phyloP scores from a whole-genome alignment of 2,888 invertebrate genomes.

The Phymatocera aterrima region DNA sequence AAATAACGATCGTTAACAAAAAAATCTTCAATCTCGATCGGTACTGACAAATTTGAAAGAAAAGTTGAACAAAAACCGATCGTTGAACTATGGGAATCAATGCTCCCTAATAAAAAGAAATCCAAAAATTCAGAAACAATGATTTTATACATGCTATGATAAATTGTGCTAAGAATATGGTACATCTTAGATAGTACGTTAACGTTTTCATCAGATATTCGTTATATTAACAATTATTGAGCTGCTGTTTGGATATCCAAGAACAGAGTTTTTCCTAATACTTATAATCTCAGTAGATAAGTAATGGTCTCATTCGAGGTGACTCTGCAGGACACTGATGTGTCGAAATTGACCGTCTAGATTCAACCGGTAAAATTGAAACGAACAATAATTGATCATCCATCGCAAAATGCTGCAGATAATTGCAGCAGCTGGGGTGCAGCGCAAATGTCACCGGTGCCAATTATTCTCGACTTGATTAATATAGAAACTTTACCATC shows the following conservation, averaged over 20 bases:
- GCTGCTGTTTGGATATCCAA: not conserved
- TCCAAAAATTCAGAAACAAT: too few relatives aligned
- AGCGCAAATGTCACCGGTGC: not conserved
- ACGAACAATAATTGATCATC: not conserved
- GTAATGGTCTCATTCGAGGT: not conserved
- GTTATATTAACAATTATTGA: not conserved
- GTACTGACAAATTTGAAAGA: not conserved
- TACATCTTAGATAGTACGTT: too few relatives aligned
- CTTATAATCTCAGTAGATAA: too few relatives aligned
- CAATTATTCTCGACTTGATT: not conserved
- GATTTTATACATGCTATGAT: too few relatives aligned
- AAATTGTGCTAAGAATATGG: too few relatives aligned
- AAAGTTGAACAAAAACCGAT: not conserved
- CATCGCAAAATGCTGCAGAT: not conserved
- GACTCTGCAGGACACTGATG: slow-evolving; percentile 11
- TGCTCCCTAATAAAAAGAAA: not conserved
- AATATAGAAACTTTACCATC: not conserved
- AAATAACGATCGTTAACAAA: not conserved
- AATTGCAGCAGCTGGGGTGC: not conserved
- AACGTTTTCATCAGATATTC: too few relatives aligned
- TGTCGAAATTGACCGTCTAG: not conserved
- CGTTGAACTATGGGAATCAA: not conserved
- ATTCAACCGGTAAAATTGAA: not conserved
- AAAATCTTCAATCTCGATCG: not conserved
- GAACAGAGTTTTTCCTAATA: not conserved